phyloP scores from a whole-genome alignment of 2,797 vertebrate genomes.

The Malurus leucopterus region DNA sequence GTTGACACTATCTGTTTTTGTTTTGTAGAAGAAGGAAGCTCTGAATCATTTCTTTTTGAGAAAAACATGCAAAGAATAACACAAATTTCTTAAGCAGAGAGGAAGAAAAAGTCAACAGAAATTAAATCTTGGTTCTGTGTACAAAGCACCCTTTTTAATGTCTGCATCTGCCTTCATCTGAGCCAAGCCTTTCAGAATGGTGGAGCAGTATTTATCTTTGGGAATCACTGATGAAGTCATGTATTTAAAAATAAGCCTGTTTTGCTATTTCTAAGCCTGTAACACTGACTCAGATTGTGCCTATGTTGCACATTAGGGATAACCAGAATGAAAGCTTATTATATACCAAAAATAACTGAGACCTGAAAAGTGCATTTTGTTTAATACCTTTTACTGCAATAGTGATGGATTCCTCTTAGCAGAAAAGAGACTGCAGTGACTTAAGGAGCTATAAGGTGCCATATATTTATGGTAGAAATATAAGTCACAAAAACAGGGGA shows the following conservation, averaged over 20 bases:
- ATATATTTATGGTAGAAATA: neutral
- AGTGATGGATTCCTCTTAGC: neutral
- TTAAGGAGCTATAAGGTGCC: neutral
- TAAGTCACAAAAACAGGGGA: neutral
- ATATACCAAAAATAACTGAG: neutral
- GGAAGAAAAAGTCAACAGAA: neutral
- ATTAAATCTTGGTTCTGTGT: neutral
- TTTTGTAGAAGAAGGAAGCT: constrained; percentile 37
- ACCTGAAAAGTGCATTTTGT: neutral
- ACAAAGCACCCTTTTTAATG: neutral
- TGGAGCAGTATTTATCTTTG: neutral
- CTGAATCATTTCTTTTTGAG: constrained; percentile 9
- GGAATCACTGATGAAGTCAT: neutral
- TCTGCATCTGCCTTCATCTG: neutral
- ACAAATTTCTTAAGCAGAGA: neutral
- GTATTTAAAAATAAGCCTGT: neutral
- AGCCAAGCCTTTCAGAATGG: neutral
- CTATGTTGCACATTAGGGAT: neutral
- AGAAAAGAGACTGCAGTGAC: neutral
- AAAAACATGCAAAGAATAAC: constrained; percentile 4
- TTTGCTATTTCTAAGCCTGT: neutral
- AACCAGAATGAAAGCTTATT: neutral
- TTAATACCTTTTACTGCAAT: neutral
- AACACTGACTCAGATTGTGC: neutral
- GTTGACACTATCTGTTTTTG: constrained; percentile 26